Base-by-base conservation (phyloP, 2,113 vertebrate genomes). In the Pelecanoides urinatrix region DNA sequence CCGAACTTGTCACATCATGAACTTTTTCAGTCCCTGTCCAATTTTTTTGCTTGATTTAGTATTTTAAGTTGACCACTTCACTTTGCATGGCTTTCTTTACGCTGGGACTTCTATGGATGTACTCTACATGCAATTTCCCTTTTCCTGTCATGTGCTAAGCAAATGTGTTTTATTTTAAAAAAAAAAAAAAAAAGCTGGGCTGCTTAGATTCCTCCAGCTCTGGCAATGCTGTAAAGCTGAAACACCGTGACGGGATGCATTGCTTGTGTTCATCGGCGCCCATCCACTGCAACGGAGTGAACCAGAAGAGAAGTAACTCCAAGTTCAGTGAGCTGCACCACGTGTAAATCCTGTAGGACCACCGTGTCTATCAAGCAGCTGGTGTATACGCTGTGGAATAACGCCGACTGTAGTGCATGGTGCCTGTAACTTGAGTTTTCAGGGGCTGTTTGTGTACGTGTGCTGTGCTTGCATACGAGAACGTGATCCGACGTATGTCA, bases 401-500 rank as follows among this genome's bases (percentile, higher is more conserved):
- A 45, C 15, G 45, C 45, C 11, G 25, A 1, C 19, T 21, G 20
- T 21, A 4, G 11, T 4, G 13, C 11, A 27, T 34, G 0, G 17
- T 38, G 34, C 72, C 21, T 29, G 21, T 34, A 34, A 10, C 19
- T 18, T 2, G 26, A 13, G 13, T 16, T 44, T n/a, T 34, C 8
- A 5, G 25, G 40, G 38, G 15, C 42, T 12, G 16, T 10, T 40
- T 11, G 34, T 20, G 9, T 40, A 1, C 1, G 0, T 19, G 49
- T 53, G 18, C 34, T 25, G 15, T 34, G 23, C 13, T 47, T 16
- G 23, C 6, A 1, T 11, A 7, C 0, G 3, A 36, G 20, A 29
- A 19, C 0, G 2, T 3, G 7, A 25, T 18, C 17, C 21, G 0
- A 1, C 11, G 0, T 6, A 15, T 20, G 65, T 45, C 44, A 50